These are phyloP conservation scores for Uropsilus gracilis DNA, from an alignment of 2,113 vertebrate species.

Conservation along the genomic window DNA sequence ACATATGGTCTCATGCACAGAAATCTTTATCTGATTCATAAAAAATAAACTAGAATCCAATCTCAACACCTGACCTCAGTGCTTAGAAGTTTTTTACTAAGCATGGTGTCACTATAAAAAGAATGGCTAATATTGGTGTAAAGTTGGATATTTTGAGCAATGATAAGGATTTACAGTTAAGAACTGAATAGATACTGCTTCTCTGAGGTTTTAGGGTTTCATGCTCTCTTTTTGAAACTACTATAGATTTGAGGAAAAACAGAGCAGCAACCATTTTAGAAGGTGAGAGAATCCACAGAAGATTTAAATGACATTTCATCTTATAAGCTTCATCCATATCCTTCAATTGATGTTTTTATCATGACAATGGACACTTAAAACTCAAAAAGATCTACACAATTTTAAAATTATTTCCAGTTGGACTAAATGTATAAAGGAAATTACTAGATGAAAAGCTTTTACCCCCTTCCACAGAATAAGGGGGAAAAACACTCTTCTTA, in stretches of 20 bases:
- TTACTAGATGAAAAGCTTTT: conserved; percentile 49
- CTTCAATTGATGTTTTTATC: conserved; percentile 46
- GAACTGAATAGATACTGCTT: conserved; percentile 86
- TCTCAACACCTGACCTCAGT: conserved; percentile 93
- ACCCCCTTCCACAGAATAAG: conserved; percentile 62
- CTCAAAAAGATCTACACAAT: conserved; percentile 54
- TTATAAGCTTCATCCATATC: conserved; percentile 54
- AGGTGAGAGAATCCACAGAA: conserved; percentile 72
- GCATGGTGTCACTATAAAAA: conserved; percentile 91
- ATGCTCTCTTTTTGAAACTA: conserved; percentile 77
- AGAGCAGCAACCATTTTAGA: conserved; percentile 60
- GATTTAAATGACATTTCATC: conserved; percentile 72
- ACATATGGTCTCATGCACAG: conserved; percentile 92
- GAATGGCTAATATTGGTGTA: conserved; percentile 90
- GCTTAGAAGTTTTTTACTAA: conserved; percentile 93
- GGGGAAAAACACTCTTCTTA: conserved; percentile 64
- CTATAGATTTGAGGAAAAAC: conserved; percentile 79
- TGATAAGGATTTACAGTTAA: conserved; percentile 86
- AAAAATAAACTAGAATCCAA: conserved; percentile 96
- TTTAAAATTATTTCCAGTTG: conserved; percentile 68
- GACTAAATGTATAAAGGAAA: conserved; percentile 67
- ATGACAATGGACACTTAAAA: conserved; percentile 65
- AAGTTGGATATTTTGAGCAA: conserved; percentile 90
- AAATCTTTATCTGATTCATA: conserved; percentile 98
- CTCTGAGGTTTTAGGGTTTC: conserved; percentile 84